These are phyloP conservation scores for Phataginus tetradactyla DNA, from an alignment of 2,797 vertebrate species.

Conservation along the genomic window DNA sequence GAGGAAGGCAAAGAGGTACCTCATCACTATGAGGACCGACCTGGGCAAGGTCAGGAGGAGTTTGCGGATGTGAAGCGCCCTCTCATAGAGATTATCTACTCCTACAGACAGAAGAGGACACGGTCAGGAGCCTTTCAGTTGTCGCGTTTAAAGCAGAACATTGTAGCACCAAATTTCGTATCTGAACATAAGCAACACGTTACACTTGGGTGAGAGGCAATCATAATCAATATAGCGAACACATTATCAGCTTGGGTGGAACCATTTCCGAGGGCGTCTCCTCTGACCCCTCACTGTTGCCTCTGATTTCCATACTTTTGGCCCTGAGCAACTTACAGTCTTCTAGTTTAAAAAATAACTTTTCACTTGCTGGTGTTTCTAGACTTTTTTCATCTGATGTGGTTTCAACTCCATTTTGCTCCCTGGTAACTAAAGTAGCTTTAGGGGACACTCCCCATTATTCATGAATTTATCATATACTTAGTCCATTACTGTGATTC, in stretches of 20 bases:
- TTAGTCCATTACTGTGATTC: neutral
- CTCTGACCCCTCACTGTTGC: neutral
- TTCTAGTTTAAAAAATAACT: neutral
- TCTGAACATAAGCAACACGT: neutral
- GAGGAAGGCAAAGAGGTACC: slow-evolving; percentile 98
- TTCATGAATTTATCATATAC: neutral
- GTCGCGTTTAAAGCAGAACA: neutral
- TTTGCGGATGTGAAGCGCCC: slow-evolving; percentile 96
- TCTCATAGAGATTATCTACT: slow-evolving; percentile 98
- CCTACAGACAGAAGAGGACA: slow-evolving; percentile 86
- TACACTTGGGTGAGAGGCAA: neutral
- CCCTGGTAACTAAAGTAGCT: neutral
- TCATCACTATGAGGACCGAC: slow-evolving; percentile 97
- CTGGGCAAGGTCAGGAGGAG: slow-evolving; percentile 96
- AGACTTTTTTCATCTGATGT: neutral
- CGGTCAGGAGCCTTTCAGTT: slow-evolving; percentile 41
- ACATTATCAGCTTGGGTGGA: neutral
- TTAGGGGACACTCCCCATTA: neutral
- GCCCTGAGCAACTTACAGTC: neutral
- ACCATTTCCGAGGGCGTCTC: neutral
- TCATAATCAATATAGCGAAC: accelerated
- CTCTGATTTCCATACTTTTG: neutral
- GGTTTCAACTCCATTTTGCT: neutral
- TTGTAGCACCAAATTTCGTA: neutral
- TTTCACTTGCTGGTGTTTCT: neutral